Evolutionary conservation across 1,140 invertebrate genomes (phyloP), one percentile per base, ranked within the genome.

Genomic region (Sminthurides bifidus): DNA sequence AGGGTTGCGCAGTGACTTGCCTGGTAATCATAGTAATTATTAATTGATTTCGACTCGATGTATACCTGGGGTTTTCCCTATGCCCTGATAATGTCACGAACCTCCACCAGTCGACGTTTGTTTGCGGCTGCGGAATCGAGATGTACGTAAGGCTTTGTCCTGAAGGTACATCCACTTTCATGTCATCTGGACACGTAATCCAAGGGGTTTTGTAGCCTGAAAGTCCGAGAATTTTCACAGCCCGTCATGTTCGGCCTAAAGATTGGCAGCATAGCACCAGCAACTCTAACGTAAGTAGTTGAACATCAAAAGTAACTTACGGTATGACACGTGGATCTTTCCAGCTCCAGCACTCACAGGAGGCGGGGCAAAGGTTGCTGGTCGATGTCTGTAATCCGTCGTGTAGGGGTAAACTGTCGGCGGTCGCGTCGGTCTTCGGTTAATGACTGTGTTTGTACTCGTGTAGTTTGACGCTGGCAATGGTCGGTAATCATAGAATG

Each of bases 81-180:
- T 30, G 12, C 8, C 21, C 4, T 31, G 29, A 6, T 24, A 21
- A 17, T 17, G 30, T 31, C 24, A 27, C 2, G 26, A 12, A 77
- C 75, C 75, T 77, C 70, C 74, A 75, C 72, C 76, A 81, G 66
- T 82, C 76, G 59, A 81, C 72, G 69, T 82, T 83, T 6, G 81
- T 79, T 66, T 77, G 75, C 0, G 82, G 82, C 54, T 76, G 74
- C 2, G 79, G 74, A 27, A 83, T 76, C 10, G 74, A 73, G 24
- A 83, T 75, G 54, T 76, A 69, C 30, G 76, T 72, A n/a, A 70
- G 74, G 37, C 67, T 70, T 54, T 78, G 75, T 12, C 75, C 72
- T 4, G 68, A 60, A 10, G 75, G 74, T 30, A 83, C 68, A 37
- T 75, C 71, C 19, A 79, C 75, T 38, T 73, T 75, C 46, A 82